Evolutionary conservation across 2,888 invertebrate genomes (phyloP).

Genomic region (Caenorhabditis macrosperma): DNA sequence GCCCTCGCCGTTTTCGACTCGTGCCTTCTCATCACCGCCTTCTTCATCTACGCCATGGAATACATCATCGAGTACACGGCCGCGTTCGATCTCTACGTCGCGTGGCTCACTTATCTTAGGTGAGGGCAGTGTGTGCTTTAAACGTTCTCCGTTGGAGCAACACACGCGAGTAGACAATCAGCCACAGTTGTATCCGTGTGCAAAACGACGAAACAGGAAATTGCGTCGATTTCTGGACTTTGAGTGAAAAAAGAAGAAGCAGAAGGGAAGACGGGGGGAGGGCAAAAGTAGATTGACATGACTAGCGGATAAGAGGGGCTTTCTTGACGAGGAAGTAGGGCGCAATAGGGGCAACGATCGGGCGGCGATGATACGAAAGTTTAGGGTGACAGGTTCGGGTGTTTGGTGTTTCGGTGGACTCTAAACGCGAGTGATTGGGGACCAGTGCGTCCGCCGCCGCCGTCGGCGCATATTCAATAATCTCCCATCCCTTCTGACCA

Average conservation of each 20-base stretch:
- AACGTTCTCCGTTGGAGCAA: background rate
- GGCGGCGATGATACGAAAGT: constrained; percentile 11
- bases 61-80: constrained; percentile 90
- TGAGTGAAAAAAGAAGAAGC: constrained; percentile 26
- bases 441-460: background rate
- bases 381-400: constrained; percentile 23
- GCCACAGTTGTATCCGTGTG: background rate
- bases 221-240: constrained; percentile 47
- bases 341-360: constrained; percentile 13
- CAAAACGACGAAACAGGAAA: constrained; percentile 39
- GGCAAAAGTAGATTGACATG: constrained; percentile 43
- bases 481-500: constrained; percentile 28
- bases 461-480: constrained; percentile 39
- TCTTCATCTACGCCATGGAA: constrained; percentile 90
- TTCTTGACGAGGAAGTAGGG: constrained; percentile 39
- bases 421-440: constrained; percentile 31
- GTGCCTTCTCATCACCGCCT: constrained; percentile 88
- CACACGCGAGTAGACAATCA: constrained; percentile 15
- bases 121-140: constrained; percentile 28
- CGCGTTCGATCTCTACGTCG: constrained; percentile 84
- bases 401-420: constrained; percentile 40
- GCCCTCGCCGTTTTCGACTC: constrained; percentile 95
- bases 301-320: constrained; percentile 31
- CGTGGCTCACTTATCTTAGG: constrained; percentile 77
- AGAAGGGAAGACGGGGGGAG: constrained; percentile 4